Evolutionary conservation across 2,113 vertebrate genomes (phyloP).

Genomic region (Athene noctua): DNA sequence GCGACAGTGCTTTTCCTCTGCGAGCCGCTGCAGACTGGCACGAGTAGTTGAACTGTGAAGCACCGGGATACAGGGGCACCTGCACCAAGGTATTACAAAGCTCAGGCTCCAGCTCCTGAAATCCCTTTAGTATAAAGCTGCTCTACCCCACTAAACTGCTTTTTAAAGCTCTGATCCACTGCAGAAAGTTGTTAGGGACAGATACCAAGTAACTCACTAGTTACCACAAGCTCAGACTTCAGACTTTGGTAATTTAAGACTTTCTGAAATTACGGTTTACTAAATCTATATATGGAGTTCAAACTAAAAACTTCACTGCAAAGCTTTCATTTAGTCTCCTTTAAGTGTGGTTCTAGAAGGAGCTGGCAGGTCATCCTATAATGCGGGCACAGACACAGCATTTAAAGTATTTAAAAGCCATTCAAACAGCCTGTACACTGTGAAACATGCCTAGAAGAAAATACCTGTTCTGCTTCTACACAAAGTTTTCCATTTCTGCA

Average conservation of each 20-base stretch:
- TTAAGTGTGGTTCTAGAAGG: constrained; percentile 67
- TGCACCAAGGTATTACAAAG: background rate
- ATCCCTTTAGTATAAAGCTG: background rate
- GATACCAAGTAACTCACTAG: constrained; percentile 47
- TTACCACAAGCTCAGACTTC: constrained; percentile 70
- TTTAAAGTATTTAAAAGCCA: constrained; percentile 70
- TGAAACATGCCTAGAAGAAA: constrained; percentile 29
- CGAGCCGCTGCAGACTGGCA: background rate
- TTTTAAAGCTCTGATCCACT: constrained; percentile 22
- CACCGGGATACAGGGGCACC: background rate
- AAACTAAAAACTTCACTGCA: constrained; percentile 75
- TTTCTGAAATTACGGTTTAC: constrained; percentile 76
- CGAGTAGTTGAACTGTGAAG: fast-evolving
- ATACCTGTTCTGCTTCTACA: constrained; percentile 40
- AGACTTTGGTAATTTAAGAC: constrained; percentile 77
- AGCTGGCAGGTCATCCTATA: constrained; percentile 62
- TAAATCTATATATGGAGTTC: constrained; percentile 76
- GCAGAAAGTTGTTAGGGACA: constrained; percentile 46
- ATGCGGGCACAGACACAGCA: constrained; percentile 73
- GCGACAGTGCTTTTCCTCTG: background rate
- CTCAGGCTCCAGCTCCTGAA: background rate
- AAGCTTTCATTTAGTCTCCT: constrained; percentile 78
- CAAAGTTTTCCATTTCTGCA: background rate
- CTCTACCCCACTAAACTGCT: background rate
- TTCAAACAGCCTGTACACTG: constrained; percentile 46